Evolutionary conservation across 2,113 vertebrate genomes (phyloP), one percentile per base, ranked within the genome.

Genomic region (Synodontis membranacea): DNA sequence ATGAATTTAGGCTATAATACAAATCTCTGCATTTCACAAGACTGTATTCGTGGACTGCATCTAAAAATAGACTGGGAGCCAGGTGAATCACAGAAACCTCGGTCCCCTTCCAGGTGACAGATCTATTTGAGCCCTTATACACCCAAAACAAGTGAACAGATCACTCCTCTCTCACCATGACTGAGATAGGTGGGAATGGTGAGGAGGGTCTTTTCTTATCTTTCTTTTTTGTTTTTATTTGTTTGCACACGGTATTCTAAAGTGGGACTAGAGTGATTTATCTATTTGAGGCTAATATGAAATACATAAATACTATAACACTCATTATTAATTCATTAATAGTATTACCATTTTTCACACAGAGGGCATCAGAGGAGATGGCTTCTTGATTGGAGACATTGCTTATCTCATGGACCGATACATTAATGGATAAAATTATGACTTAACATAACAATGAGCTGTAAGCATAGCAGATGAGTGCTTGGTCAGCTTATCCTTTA

Each of bases 1-100:
- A 60, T 85, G 72, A 89, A 83, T 85, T 85, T 42, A 54, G 72
- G 75, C 62, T 42, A 83, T 85, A 87, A 82, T 52, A 58, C 52
- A 64, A 37, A 48, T 31, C n/a, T 64, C n/a, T 37, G 28, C 21
- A 48, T 54, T 85, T 79, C 82, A 34, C 37, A 60, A 82, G 70
- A 60, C 34, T 87, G 39, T 25, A 60, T 62, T 74, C 19, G 21
- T 17, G 48, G 64, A 34, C 83, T 42, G 37, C 23, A 84, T 75
- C 66, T 86, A 50, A 76, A 87, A 79, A 66, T 52, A 84, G 25
- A 78, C 76, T 25, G 28, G 52, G 66, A 84, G 76, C 79, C 48
- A 58, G 58, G 39, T 46, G 74, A 62, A 17, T 64, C 39, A 60
- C 31, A 74, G 50, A 82, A 79, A 75, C n/a, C 44, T 28, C 48